Conservation (phyloP, 2,797 vertebrate genomes). For the Knipowitschia caucasica region DNA sequence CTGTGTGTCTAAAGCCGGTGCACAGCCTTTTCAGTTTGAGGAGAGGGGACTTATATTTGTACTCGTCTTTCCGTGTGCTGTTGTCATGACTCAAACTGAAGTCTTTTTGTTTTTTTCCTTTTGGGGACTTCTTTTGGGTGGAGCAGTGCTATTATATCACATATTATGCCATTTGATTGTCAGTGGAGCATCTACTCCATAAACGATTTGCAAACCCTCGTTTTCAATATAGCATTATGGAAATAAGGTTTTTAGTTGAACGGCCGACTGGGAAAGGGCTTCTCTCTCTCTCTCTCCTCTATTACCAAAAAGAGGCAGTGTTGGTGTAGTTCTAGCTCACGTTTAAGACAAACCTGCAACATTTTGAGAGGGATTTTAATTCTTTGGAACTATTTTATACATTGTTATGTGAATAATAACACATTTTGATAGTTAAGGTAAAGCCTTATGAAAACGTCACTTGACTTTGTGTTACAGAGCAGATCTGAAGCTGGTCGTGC, state of each 20-base stretch:
- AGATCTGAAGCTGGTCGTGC: conserved; percentile 65
- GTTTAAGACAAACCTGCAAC: conserved; percentile 61
- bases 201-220: conserved; percentile 43
- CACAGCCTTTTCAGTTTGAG: conserved; percentile 63
- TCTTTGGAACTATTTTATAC: conserved; percentile 65
- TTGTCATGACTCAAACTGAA: conserved; percentile 62
- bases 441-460: conserved; percentile 69
- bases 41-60: conserved; percentile 70
- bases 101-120: conserved; percentile 27
- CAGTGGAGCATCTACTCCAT: conserved; percentile 41
- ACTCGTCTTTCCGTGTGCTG: conserved; percentile 64
- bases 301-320: conserved; percentile 77
- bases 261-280: conserved; percentile 76
- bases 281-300: conserved; percentile 67
- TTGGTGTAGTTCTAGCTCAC: conserved; percentile 55
- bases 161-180: conserved; percentile 64
- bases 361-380: conserved; percentile 53
- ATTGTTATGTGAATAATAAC: conserved; percentile 64
- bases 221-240: conserved; percentile 41
- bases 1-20: conserved; percentile 60
- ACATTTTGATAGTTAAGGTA: conserved; percentile 74
- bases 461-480: conserved; percentile 70
- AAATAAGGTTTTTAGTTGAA: conserved; percentile 32
- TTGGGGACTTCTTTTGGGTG: conserved; percentile 25
- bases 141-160: conserved; percentile 53